These are phyloP conservation scores for Peromyscus nudipes DNA, from an alignment of 2,797 vertebrate genomes.

Conservation along the genomic window DNA sequence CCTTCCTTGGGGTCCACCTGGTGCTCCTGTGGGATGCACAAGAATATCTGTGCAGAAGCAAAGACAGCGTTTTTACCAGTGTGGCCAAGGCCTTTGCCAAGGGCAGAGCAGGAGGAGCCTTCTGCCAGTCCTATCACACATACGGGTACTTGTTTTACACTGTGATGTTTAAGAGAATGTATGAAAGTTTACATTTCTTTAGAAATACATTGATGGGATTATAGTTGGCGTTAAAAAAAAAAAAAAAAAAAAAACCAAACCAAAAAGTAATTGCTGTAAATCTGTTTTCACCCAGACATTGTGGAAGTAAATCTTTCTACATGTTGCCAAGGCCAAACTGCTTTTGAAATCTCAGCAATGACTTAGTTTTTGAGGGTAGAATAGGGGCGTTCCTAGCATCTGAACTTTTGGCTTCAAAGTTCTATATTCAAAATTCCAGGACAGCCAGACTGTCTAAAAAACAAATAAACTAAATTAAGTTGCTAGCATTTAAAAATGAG, in stretches of 20 bases:
- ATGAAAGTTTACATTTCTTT: slow-evolving; percentile 80
- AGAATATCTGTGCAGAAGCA: slow-evolving; percentile 26
- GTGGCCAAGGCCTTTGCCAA: slow-evolving; percentile 67
- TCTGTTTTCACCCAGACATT: slow-evolving; percentile 51
- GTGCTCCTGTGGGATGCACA: slow-evolving; percentile 58
- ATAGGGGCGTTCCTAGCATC: background rate
- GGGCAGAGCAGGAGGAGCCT: slow-evolving; percentile 63
- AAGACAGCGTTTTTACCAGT: slow-evolving; percentile 57
- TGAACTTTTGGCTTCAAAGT: background rate
- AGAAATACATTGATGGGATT: slow-evolving; percentile 76
- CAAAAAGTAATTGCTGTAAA: slow-evolving; percentile 24
- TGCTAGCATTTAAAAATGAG: slow-evolving; percentile 61
- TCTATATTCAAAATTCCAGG: background rate
- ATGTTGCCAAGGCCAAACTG: background rate
- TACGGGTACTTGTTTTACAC: slow-evolving; percentile 82
- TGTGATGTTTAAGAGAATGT: slow-evolving; percentile 82
- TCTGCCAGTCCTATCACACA: slow-evolving; percentile 67
- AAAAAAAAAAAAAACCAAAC: background rate
- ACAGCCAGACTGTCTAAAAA: background rate
- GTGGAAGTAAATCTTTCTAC: slow-evolving; percentile 13
- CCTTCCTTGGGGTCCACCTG: slow-evolving; percentile 39
- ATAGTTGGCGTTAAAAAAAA: slow-evolving; percentile 66
- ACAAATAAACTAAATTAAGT: background rate
- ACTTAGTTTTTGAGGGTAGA: background rate
- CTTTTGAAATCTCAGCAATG: slow-evolving; percentile 43